A percentile compares a stretch with the other conserved stretches of the same genome.
phyloP scores from a whole-genome alignment of 2,888 invertebrate genomes.

The Zeuzera pyrina region DNA sequence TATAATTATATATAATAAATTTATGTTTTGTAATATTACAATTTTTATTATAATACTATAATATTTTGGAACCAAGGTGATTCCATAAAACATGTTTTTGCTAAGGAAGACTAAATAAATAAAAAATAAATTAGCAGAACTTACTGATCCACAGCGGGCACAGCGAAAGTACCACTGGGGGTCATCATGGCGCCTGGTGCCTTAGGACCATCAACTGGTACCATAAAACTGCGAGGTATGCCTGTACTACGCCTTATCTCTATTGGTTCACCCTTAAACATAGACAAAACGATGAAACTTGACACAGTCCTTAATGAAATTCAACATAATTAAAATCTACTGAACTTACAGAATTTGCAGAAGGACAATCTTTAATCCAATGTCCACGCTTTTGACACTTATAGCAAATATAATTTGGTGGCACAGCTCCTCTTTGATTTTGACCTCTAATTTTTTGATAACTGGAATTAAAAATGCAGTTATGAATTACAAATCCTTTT shows the following conservation, averaged over 20 bases:
- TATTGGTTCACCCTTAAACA: slow-evolving; percentile 71
- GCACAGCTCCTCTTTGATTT: slow-evolving; percentile 91
- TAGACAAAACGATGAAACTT: neutral
- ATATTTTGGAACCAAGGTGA: too few relatives aligned
- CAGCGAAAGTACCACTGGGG: slow-evolving; percentile 88
- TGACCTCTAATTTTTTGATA: slow-evolving; percentile 92
- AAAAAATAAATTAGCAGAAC: slow-evolving; percentile 27
- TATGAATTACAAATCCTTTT: neutral
- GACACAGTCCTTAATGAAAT: neutral
- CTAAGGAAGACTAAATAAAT: neutral
- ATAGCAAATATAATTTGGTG: slow-evolving; percentile 93
- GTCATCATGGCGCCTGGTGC: slow-evolving; percentile 95
- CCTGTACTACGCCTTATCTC: slow-evolving; percentile 96
- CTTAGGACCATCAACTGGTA: slow-evolving; percentile 90
- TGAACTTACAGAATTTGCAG: slow-evolving; percentile 63
- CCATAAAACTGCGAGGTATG: slow-evolving; percentile 97
- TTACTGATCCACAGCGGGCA: slow-evolving; percentile 91
- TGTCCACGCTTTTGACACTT: slow-evolving; percentile 97
- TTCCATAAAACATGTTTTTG: neutral
- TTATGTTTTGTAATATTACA: too few relatives aligned
- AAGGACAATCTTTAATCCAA: slow-evolving; percentile 97
- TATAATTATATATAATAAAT: too few relatives aligned
- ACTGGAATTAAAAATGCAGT: slow-evolving; percentile 65
- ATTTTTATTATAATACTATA: too few relatives aligned
- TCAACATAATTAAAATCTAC: neutral